These are phyloP conservation scores for Cerceris rybyensis DNA, from an alignment of 2,888 invertebrate genomes.

Conservation along the genomic window DNA sequence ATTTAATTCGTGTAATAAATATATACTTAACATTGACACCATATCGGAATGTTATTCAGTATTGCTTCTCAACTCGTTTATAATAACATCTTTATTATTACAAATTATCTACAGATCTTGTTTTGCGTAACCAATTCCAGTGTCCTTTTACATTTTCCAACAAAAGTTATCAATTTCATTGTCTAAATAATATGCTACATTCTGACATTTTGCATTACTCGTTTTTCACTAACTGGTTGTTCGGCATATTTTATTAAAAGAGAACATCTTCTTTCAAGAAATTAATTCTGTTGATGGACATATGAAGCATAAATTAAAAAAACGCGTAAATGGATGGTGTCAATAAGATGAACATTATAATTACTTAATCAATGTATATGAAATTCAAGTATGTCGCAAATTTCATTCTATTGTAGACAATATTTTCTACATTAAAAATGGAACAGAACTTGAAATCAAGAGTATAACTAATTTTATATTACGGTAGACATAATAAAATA, in stretches of 20 bases:
- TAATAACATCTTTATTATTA: constrained; percentile 61
- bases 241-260: constrained; percentile 7
- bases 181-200: constrained; percentile 9
- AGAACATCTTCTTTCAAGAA: constrained; percentile 6
- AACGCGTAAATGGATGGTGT: not conserved
- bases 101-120: constrained; percentile 58
- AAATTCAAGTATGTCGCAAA: no score
- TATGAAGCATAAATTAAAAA: not conserved
- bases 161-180: constrained; percentile 12
- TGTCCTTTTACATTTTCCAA: constrained; percentile 26
- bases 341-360: no score
- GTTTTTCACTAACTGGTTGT: constrained; percentile 48
- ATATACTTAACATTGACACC: constrained; percentile 26
- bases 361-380: no score
- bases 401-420: no score
- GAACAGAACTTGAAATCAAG: not conserved
- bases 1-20: constrained; percentile 14
- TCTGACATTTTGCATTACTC: constrained; percentile 1
- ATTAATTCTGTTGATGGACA: not conserved
- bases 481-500: constrained; percentile 3
- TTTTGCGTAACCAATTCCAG: constrained; percentile 46
- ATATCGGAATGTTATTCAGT: constrained; percentile 21
- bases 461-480: not conserved
- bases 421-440: not conserved
- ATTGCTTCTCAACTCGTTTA: constrained; percentile 40